These are phyloP conservation scores for Myripristis murdjan DNA, from an alignment of 2,797 vertebrate genomes.

Conservation along the genomic window DNA sequence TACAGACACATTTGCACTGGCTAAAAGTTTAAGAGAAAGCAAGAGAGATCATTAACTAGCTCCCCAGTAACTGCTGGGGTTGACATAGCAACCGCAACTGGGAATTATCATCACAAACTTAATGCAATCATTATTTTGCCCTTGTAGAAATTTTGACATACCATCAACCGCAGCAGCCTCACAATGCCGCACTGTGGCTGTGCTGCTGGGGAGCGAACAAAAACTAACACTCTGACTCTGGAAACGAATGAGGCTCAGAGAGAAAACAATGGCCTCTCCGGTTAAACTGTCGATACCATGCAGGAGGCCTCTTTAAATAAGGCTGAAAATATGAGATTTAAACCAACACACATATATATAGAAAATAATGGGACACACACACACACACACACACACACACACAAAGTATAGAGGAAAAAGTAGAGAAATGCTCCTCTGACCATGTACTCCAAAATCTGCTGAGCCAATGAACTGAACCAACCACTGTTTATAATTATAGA, in stretches of 20 bases:
- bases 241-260: conserved; percentile 4
- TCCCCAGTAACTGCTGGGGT: no score
- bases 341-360: conserved; percentile 1
- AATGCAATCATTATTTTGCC: no score
- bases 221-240: not conserved
- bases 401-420: conserved; percentile 13
- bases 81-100: no score
- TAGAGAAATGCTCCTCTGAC: conserved; percentile 42
- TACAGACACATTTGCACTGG: no score
- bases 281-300: not conserved
- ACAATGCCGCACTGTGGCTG: not conserved
- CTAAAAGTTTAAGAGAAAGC: no score
- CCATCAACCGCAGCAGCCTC: no score
- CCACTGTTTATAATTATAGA: conserved; percentile 75
- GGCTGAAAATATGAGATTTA: conserved; percentile 2
- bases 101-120: no score
- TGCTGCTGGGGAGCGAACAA: not conserved
- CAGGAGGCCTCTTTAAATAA: not conserved
- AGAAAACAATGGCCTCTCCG: conserved; percentile 5
- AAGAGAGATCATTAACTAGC: no score
- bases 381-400: conserved; percentile 5
- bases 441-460: conserved; percentile 62
- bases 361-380: not conserved
- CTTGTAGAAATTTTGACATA: no score
- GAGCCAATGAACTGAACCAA: conserved; percentile 55